phyloP scores from a whole-genome alignment of 2,113 vertebrate species.

The Pionites leucogaster region DNA sequence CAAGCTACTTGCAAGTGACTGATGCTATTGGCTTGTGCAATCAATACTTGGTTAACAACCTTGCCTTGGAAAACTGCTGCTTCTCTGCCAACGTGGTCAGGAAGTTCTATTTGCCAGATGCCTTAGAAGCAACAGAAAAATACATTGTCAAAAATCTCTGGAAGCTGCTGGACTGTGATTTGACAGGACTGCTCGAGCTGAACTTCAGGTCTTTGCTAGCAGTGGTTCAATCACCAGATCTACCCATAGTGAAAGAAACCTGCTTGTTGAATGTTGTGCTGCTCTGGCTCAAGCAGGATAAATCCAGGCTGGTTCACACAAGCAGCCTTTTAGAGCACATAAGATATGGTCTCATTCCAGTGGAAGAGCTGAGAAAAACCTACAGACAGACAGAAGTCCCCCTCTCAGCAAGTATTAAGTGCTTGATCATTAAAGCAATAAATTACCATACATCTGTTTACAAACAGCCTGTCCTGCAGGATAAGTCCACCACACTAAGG shows the following conservation, averaged over 20 bases:
- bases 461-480: constrained; percentile 86
- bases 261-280: constrained; percentile 80
- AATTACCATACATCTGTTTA: constrained; percentile 85
- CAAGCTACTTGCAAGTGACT: constrained; percentile 91
- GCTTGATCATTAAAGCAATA: constrained; percentile 87
- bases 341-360: constrained; percentile 81
- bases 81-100: constrained; percentile 87
- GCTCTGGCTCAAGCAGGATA: constrained; percentile 85
- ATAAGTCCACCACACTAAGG: constrained; percentile 80
- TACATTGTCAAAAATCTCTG: constrained; percentile 80
- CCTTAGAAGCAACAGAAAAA: constrained; percentile 74
- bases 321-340: constrained; percentile 83
- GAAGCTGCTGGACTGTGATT: constrained; percentile 74
- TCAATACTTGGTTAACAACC: constrained; percentile 83
- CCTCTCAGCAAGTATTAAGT: constrained; percentile 80
- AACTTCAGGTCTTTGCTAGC: constrained; percentile 81
- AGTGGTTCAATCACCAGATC: constrained; percentile 79
- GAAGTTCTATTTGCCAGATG: constrained; percentile 79
- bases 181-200: constrained; percentile 79
- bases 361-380: constrained; percentile 71
- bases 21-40: constrained; percentile 86
- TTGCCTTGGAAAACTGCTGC: constrained; percentile 84
- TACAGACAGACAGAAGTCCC: constrained; percentile 75
- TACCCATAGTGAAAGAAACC: constrained; percentile 82
- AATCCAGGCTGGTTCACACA: constrained; percentile 74